Base-by-base conservation (phyloP, 2,113 vertebrate genomes). In the Otolemur garnettii region DNA sequence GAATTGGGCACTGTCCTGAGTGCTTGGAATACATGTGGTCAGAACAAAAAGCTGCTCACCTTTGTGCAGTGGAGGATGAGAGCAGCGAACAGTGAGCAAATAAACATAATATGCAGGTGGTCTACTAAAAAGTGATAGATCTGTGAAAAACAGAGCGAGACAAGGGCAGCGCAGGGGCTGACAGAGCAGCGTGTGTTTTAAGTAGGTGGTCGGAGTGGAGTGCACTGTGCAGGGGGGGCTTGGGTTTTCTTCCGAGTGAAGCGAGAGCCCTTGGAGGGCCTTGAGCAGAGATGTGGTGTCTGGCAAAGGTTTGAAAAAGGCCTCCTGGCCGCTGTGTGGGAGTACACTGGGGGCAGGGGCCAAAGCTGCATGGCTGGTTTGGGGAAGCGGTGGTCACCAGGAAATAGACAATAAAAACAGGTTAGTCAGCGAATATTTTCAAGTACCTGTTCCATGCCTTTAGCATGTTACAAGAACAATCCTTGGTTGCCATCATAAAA, bases 41-140 rank as follows among this genome's bases (percentile, higher is more conserved):
- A 30, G 26, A 75, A 33, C 53, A 81, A 14, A 69, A 62, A 4
- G 9, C 45, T 6, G 1, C 17, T 77, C 12, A 19, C 21, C 45
- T 88, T 55, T 74, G 42, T 45, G 33, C 21, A 11, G 68, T 38
- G 15, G 60, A 45, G 26, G 2, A 4, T 7, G 28, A 45, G 26
- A 21, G 45, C 66, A 1, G 66, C 33, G 28, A 57, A n/a, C 30
- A 62, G 0, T 8, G 57, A 71, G 45, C 35, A 21, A 5, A 28
- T 11, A 21, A 33, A 1, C 14, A 2, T 3, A 5, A 24, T 7
- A 50, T 7, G 24, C 7, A 11, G 13, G 0, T 21, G 2, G 30
- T 17, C 45, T 42, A 1, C 8, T 42, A 17, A 74, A 30, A 33
- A 42, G 17, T 12, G 13, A 3, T 45, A 4, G 83, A 38, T 22